Base-by-base conservation (phyloP, 2,113 vertebrate genomes). In the Brachypodius melanocephalos region DNA sequence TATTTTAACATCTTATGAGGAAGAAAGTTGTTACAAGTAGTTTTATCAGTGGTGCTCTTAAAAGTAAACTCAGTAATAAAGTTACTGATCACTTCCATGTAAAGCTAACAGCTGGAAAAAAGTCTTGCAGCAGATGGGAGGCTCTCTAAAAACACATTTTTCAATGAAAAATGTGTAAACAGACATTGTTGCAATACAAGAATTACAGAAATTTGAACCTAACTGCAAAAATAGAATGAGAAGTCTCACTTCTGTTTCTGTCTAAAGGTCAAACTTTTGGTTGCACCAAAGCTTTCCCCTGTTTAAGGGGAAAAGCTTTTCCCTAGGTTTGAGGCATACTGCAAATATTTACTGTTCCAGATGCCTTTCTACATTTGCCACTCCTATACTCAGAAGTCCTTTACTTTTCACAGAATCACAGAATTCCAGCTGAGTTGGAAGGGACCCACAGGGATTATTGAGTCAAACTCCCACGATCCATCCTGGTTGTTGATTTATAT, bases 381-480 rank as follows among this genome's bases (percentile, higher is more conserved):
- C 17, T 49, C 8, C 34, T 61, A 14, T 31, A 21, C 2, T 45
- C 31, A 24, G 2, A 68, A 40, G 11, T 42, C 22, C 19, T 75
- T 20, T 65, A 62, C 12, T 65, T 66, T 62, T 72, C 26, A 1
- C 31, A 51, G 38, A 65, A 67, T 42, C 24, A 65, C 15, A 65
- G 43, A 66, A 34, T 19, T n/a, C n/a, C 36, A 31, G 31, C 31
- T 42, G 34, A 26, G 17, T 22, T 51, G 20, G 31, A 76, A 67
- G 7, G 17, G 31, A 32, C 14, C 7, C 32, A 58, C 17, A 31
- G 38, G 32, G 21, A 51, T 36, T 36, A 49, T 5, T 0, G 0
- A 67, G 36, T 51, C 26, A 36, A 67, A 5, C 38, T 43, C 26
- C 36, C 32, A 59, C 12, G 32, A 67, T 13, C 10, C 29, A 42